Conservation (phyloP, 2,888 invertebrate genomes). For the Idaea aversata region DNA sequence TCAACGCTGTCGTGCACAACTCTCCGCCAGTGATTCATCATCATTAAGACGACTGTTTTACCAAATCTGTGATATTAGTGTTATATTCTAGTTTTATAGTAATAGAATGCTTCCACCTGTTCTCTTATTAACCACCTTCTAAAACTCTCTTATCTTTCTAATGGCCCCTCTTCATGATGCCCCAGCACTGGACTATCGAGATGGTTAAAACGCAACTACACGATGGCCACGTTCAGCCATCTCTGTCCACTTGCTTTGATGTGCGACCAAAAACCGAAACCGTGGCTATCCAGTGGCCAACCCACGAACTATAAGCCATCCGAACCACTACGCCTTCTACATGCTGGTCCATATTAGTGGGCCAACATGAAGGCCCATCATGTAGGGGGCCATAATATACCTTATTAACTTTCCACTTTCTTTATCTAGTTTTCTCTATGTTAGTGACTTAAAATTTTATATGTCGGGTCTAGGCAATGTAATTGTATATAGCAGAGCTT, state of each 20-base stretch:
- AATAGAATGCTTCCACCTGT: slow-evolving; percentile 42
- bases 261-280: too few species aligned
- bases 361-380: too few species aligned
- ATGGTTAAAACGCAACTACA: too few species aligned
- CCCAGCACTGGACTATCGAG: too few species aligned
- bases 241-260: too few species aligned
- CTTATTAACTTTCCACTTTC: background rate
- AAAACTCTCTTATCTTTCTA: background rate
- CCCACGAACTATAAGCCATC: too few species aligned
- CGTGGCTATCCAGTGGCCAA: too few species aligned
- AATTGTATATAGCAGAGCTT: slow-evolving; percentile 31
- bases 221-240: too few species aligned
- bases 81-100: slow-evolving; percentile 49
- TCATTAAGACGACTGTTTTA: slow-evolving; percentile 56
- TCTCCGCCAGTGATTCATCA: slow-evolving; percentile 73
- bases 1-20: slow-evolving; percentile 77
- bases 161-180: too few species aligned
- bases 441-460: background rate
- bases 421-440: background rate
- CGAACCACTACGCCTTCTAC: too few species aligned
- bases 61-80: slow-evolving; percentile 71
- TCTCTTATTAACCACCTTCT: slow-evolving; percentile 41
- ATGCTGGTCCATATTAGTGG: too few species aligned
- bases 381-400: too few species aligned
- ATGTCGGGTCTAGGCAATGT: slow-evolving; percentile 26